Evolutionary conservation across 2,888 invertebrate species (phyloP).

Genomic region (Dorcus hopei): DNA sequence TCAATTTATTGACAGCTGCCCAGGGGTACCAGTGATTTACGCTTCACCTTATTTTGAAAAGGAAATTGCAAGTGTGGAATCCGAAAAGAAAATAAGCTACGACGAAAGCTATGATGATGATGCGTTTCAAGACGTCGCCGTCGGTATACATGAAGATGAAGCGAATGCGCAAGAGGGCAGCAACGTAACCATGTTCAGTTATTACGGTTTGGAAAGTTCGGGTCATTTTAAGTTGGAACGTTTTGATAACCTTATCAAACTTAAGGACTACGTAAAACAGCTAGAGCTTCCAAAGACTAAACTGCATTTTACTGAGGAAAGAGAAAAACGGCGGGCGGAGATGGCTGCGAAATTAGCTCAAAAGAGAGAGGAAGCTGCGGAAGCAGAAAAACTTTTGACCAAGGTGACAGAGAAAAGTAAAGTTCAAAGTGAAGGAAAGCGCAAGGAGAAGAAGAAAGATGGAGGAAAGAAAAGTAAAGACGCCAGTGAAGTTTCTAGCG

Average conservation of each 20-base stretch:
- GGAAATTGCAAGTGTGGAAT: not conserved
- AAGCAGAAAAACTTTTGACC: not conserved
- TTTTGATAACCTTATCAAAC: not conserved
- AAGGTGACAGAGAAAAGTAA: not conserved
- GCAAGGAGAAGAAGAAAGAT: not conserved
- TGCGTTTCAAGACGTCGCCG: too few relatives aligned
- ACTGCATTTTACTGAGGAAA: constrained; percentile 1
- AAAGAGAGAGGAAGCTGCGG: not conserved
- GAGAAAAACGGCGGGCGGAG: not conserved
- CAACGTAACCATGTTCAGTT: too few relatives aligned
- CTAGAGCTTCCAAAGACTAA: not conserved
- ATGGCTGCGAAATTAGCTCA: not conserved
- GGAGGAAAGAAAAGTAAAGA: not conserved
- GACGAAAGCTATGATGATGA: not conserved
- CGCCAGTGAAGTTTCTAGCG: not conserved
- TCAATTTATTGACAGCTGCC: constrained; percentile 18
- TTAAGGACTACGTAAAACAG: not conserved
- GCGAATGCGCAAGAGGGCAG: too few relatives aligned
- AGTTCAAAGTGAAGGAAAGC: not conserved
- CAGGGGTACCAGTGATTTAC: constrained; percentile 17
- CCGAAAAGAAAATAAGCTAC: not conserved
- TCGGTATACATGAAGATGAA: too few relatives aligned
- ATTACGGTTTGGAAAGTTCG: too few relatives aligned
- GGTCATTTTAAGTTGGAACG: not conserved
- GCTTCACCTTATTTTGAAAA: not conserved